Evolutionary conservation across 2,113 vertebrate species (phyloP), one percentile per base, ranked within the genome.

Genomic region (Tachysurus vachellii): DNA sequence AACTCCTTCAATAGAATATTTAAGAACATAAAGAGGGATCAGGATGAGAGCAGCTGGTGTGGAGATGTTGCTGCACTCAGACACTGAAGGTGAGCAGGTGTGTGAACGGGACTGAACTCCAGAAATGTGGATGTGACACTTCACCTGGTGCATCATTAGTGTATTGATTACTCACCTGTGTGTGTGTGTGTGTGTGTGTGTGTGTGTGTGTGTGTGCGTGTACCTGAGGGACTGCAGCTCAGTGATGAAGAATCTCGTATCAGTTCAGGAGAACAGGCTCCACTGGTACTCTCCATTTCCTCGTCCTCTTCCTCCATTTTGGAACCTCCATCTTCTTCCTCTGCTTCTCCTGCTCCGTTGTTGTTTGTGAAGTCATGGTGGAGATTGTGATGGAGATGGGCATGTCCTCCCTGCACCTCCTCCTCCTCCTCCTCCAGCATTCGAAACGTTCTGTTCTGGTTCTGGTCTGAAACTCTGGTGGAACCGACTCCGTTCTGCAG

Each of bases 181-280:
- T 50, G 47, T 50, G 47, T 50, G 47, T 50, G 47, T 50, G 47
- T 50, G 76, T 83, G 59, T 86, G 28, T 59, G 64, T 84, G 70
- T 85, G 36, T 82, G 56, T 79, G 47, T 75, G 16, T 80, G 88
- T 75, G 59, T 64, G 47, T 66, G 23, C 84, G 73, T 70, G 90
- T 70, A 92, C 94, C 93, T 17, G 93, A 94, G 89, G 88, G 86
- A 44, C 94, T 94, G 83, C 88, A 88, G 31, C 94, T 94, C 84
- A 94, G 94, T 89, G 90, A 93, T 19, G 94, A 93, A 1, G 94
- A 95, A 86, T 95, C 94, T 8, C 92, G 93, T 89, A 93, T 93
- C 4, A 62, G 88, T 12, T 92, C 93, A 61, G 93, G 92, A 47
- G 93, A 95, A 85, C 88, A 94, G 44, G 93, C 92, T 66, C 88